Evolutionary conservation across 2,888 invertebrate species (phyloP), one percentile per base, ranked within the genome.

Genomic region (Piscicola geometra): DNA sequence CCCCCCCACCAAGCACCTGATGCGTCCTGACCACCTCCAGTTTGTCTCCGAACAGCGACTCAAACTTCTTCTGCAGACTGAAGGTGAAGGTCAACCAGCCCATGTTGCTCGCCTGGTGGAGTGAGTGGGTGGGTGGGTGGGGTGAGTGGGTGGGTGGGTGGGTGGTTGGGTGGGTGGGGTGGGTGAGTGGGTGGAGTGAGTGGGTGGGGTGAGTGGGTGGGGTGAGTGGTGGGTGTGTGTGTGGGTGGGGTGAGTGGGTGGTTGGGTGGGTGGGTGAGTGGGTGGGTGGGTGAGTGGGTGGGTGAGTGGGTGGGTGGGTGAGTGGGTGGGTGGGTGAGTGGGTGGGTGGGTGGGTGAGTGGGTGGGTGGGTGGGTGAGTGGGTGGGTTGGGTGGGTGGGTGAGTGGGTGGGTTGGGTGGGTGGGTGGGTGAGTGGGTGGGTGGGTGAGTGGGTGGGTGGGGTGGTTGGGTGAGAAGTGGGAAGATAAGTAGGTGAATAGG

Each of bases 81-180:
- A 99, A 99, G 0, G 98, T 98, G 87, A 99, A 99, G 0, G 95
- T 98, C 0, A 99, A 88, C 97, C 98, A 99, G 77, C 98, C 99
- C 97, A 99, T 99, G 87, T 99, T 98, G 78, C 92, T 91, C 1
- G 98, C 73, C 52, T 56, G 60, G 60, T 56, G 60, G 5, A 25
- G 9, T 9, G 21, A 25, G 60, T 56, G 60, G 21, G 60, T 56
- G 60, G 5, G n/a, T 56, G 60, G 21, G 50, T 47, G 50, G n/a
- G n/a, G 15, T 41, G 41, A 41, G 15, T 41, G 5, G 15, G 15
- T 41, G 41, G 15, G 15, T 41, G 41, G 15, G 15, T 41, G 41
- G 15, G 15, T 41, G 41, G 15, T 9, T 41, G 5, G 41, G 41
- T 41, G 41, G 41, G 15, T 41, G 41, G 15, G 15, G 15, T 41